Evolutionary conservation across 2,797 vertebrate genomes (phyloP).

Genomic region (Petrocephalus sullivani): DNA sequence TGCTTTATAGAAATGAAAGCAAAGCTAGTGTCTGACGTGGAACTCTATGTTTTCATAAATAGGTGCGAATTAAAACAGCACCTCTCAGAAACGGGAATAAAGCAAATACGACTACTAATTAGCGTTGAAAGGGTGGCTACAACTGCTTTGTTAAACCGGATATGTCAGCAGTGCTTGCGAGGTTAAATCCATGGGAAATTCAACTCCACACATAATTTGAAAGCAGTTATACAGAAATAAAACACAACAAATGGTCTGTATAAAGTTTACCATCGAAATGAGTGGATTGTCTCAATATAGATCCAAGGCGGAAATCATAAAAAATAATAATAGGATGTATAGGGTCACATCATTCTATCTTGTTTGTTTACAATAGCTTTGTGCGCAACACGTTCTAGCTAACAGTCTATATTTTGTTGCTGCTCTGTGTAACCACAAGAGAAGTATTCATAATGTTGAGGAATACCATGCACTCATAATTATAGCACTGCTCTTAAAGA

Average conservation of each 20-base stretch:
- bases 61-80: slow-evolving; percentile 5
- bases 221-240: background rate
- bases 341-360: background rate
- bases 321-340: slow-evolving; percentile 9
- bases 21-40: background rate
- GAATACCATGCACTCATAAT: slow-evolving; percentile 22
- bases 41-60: background rate
- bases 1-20: background rate
- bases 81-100: background rate
- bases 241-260: slow-evolving; percentile 2
- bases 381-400: background rate
- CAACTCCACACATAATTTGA: background rate
- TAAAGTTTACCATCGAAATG: background rate
- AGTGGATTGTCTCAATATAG: background rate
- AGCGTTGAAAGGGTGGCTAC: background rate
- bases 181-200: background rate
- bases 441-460: slow-evolving; percentile 27
- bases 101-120: background rate
- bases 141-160: background rate
- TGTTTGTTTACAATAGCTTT: slow-evolving; percentile 3
- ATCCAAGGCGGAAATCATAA: slow-evolving; percentile 4
- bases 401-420: slow-evolving; percentile 13
- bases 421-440: slow-evolving; percentile 16
- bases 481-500: slow-evolving; percentile 25
- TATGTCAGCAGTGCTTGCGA: slow-evolving; percentile 1